These are phyloP conservation scores for Pyrocoelia pectoralis DNA, from an alignment of 2,888 invertebrate species.

Conservation along the genomic window DNA sequence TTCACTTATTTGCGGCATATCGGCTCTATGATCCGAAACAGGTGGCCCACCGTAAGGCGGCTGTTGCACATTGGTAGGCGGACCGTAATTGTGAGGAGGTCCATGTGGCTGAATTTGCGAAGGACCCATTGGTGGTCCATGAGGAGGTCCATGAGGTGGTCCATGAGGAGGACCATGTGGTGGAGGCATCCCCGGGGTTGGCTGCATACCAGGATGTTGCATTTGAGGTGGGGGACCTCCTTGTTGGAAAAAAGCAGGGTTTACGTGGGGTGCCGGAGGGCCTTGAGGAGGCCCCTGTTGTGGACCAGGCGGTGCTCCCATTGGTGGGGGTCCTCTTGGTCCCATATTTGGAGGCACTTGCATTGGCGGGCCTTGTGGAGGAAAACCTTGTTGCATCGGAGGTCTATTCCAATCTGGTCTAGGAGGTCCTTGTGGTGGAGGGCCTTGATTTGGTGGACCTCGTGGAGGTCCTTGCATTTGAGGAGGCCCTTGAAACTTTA, in stretches of 20 bases:
- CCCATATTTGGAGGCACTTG: slow-evolving; percentile 68
- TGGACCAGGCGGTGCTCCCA: slow-evolving; percentile 61
- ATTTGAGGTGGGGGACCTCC: slow-evolving; percentile 67
- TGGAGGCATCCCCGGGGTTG: slow-evolving; percentile 67
- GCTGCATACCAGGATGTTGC: slow-evolving; percentile 63
- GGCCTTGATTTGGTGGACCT: slow-evolving; percentile 69
- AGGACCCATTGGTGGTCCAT: slow-evolving; percentile 72
- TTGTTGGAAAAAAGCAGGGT: slow-evolving; percentile 96
- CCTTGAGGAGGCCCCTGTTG: slow-evolving; percentile 64
- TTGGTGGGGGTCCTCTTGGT: slow-evolving; percentile 65
- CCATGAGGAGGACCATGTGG: slow-evolving; percentile 73
- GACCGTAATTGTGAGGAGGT: slow-evolving; percentile 66
- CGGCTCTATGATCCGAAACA: slow-evolving; percentile 62
- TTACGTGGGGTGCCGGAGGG: slow-evolving; percentile 89
- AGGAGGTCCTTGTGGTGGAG: slow-evolving; percentile 66
- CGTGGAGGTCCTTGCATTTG: slow-evolving; percentile 67
- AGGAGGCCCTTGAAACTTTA: slow-evolving; percentile 65
- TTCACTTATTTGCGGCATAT: slow-evolving; percentile 79
- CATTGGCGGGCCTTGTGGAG: slow-evolving; percentile 74
- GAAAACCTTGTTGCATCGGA: slow-evolving; percentile 75
- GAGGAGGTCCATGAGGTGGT: slow-evolving; percentile 68
- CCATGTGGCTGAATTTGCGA: slow-evolving; percentile 58
- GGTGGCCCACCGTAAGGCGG: slow-evolving; percentile 70
- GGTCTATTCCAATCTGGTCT: slow-evolving; percentile 80
- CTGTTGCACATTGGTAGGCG: slow-evolving; percentile 58